Conservation (phyloP, 2,797 vertebrate species). For the Bryconaethiops microstoma region DNA sequence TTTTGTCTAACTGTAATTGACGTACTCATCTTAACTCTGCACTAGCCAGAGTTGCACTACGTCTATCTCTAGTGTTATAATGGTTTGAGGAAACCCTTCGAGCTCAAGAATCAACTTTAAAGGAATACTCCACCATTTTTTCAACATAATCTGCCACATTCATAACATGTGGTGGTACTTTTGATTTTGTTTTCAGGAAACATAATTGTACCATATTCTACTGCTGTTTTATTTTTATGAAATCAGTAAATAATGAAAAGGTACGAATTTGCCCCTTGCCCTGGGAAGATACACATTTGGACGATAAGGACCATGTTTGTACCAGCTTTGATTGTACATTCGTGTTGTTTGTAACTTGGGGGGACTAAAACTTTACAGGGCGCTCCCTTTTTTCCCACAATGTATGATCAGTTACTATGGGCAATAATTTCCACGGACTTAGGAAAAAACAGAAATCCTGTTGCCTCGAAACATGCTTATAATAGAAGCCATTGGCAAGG, state of each 20-base stretch:
- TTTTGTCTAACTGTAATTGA: slow-evolving; percentile 24
- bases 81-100: not conserved
- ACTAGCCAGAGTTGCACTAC: not conserved
- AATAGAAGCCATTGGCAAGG: not conserved
- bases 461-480: not conserved
- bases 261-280: no score
- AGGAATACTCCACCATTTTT: not conserved
- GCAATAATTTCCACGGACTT: not conserved
- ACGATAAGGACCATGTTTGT: no score
- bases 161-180: no score
- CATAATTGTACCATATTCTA: no score
- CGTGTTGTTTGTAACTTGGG: no score
- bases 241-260: no score
- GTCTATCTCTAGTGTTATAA: slow-evolving; percentile 12
- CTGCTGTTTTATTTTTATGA: no score
- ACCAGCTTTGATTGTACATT: no score
- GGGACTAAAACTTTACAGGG: no score
- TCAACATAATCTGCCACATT: not conserved
- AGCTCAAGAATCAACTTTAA: not conserved
- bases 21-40: slow-evolving; percentile 4
- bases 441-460: not conserved
- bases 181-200: no score
- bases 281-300: no score
- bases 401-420: not conserved
- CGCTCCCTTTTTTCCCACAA: not conserved